phyloP scores from a whole-genome alignment of 2,113 vertebrate species.

The Orientallactaga bullata region DNA sequence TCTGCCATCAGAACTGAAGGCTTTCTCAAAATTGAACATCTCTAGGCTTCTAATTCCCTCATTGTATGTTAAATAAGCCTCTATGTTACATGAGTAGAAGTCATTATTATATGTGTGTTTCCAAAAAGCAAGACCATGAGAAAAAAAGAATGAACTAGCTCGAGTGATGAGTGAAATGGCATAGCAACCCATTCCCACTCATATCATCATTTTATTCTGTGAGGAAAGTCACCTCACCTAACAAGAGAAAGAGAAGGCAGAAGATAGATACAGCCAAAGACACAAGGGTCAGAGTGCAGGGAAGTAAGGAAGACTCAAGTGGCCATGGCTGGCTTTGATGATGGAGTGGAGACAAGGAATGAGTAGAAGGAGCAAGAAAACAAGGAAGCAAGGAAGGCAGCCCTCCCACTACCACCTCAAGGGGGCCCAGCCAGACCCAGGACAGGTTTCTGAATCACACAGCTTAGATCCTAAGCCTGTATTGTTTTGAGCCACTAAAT shows the following conservation, averaged over 20 bases:
- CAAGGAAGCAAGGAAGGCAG: background rate
- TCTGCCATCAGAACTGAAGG: background rate
- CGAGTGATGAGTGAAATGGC: background rate
- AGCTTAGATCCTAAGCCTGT: background rate
- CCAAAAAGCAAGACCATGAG: background rate
- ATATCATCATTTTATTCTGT: background rate
- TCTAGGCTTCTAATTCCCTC: background rate
- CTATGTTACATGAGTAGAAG: background rate
- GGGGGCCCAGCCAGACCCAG: background rate
- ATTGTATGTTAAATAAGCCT: background rate
- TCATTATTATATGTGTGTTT: background rate
- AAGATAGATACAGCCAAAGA: background rate
- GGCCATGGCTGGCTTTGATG: background rate
- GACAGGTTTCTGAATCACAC: background rate
- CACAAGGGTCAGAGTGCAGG: too few relatives aligned
- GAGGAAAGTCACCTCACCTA: background rate
- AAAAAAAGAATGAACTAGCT: background rate
- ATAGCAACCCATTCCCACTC: accelerated
- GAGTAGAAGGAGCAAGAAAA: too few relatives aligned
- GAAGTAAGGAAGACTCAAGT: background rate
- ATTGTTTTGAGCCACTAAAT: background rate
- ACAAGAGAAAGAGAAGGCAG: background rate
- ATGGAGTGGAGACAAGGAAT: background rate
- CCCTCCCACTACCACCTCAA: too few relatives aligned
- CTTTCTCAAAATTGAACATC: background rate